phyloP scores from a whole-genome alignment of 2,113 vertebrate genomes.

The Macquaria ambigua region DNA sequence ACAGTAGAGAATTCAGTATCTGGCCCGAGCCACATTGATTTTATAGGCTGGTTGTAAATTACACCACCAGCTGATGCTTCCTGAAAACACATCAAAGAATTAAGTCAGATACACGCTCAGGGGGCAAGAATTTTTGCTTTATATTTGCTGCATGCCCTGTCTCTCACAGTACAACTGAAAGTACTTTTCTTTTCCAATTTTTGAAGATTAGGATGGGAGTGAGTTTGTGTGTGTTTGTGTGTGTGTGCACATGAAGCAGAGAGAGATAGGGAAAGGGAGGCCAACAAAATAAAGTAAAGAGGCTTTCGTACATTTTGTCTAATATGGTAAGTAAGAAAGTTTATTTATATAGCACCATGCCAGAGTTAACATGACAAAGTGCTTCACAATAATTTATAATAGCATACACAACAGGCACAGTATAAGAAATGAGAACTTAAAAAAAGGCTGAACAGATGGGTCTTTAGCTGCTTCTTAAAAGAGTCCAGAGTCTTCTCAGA shows the following conservation, averaged over 20 bases:
- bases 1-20: slow-evolving; percentile 23
- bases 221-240: background rate
- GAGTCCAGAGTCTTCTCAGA: too few species aligned
- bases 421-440: background rate
- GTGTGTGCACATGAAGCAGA: background rate
- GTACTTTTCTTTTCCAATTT: background rate
- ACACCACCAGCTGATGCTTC: slow-evolving; percentile 38
- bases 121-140: background rate
- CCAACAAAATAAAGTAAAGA: background rate
- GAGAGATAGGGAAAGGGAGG: background rate
- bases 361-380: background rate
- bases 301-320: background rate
- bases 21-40: slow-evolving; percentile 3
- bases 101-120: slow-evolving; percentile 15
- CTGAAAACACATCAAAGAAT: slow-evolving; percentile 39
- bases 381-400: background rate
- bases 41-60: slow-evolving; percentile 50
- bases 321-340: background rate
- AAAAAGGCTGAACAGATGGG: background rate
- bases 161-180: background rate
- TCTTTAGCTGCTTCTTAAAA: background rate
- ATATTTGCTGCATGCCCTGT: slow-evolving; percentile 3
- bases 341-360: background rate
- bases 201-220: background rate
- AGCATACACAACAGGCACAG: background rate